Percentiles rank a stretch among this genome's conserved stretches.
phyloP scores from a whole-genome alignment of 2,113 vertebrate genomes.

The Microtus richardsoni region DNA sequence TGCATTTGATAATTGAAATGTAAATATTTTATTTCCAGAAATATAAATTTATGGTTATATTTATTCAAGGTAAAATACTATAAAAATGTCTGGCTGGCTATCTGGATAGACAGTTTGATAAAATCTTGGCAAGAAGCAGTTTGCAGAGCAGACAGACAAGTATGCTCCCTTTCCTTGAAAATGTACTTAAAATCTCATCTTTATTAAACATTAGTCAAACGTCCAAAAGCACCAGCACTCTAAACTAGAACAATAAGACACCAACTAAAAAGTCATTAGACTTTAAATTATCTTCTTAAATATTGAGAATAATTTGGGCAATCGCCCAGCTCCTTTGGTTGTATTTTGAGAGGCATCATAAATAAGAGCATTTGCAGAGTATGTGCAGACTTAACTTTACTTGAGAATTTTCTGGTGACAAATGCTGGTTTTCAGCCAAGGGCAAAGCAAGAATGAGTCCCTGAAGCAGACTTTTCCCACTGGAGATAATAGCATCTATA shows the following conservation, averaged over 20 bases:
- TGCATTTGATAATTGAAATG: not conserved
- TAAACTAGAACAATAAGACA: not conserved
- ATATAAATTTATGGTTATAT: conserved; percentile 8
- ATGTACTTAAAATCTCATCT: not conserved
- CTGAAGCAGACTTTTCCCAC: not conserved
- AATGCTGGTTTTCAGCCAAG: not conserved
- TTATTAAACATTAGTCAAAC: not conserved
- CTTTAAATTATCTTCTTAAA: conserved; percentile 42
- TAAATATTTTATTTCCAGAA: conserved; percentile 36
- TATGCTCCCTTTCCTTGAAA: conserved; percentile 22
- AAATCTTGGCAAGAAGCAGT: conserved; percentile 12
- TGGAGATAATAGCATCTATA: conserved; percentile 6
- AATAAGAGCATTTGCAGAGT: conserved; percentile 8
- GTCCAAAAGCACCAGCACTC: not conserved
- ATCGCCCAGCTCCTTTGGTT: not conserved
- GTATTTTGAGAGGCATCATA: not conserved
- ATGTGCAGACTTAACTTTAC: not conserved
- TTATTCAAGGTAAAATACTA: conserved; percentile 8
- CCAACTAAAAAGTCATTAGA: not conserved
- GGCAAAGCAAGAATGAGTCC: conserved; percentile 41
- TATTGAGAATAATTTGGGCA: not conserved
- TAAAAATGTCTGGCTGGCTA: not conserved
- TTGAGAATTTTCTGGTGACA: conserved; percentile 35
- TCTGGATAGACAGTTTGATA: not conserved
- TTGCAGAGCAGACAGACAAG: not conserved